Base-by-base conservation (phyloP, 2,113 vertebrate species). In the Nansenia antarctica region DNA sequence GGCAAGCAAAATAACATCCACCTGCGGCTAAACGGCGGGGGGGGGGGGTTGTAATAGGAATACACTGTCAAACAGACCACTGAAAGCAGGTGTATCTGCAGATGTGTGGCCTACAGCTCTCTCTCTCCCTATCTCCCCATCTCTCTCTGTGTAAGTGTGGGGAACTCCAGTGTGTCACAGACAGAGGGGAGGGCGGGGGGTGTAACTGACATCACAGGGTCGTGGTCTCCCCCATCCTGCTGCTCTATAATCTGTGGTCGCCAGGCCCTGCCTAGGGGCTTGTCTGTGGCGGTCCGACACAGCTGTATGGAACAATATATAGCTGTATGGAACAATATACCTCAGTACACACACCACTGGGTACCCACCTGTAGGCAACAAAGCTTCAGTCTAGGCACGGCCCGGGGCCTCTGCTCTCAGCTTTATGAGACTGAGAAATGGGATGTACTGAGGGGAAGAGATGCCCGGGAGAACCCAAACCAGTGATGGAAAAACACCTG, bases 261-360 rank as follows among this genome's bases (percentile, higher is more conserved):
- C 22, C 24, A 55, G 52, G 55, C 54, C 60, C 24, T 54, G 37
- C 68, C 71, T 65, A 77, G 62, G 55, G 11, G 39, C 39, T 67
- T 72, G 52, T 58, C 52, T 67, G 62, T 42, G 65, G 62, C 34
- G 65, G 72, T 78, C 67, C 62, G n/a, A 3, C 27, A 30, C 12
- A 18, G 27, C 74, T 78, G 70, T 55, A 69, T 0, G 62, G 22
- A 61, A 6, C 14, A 67, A 9, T 14, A 20, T 11, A 45, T 67
- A 80, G 65, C 74, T 78, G 70, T 55, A 69, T 0, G 62, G 22
- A 61, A 6, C 14, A 67, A 9, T 62, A 81, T 62, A 63, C 78
- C 62, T 70, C 30, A 30, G 54, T 73, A 79, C 82, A 85, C 74
- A n/a, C n/a, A n/a, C n/a, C n/a, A n/a, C 83, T 86, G 79, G 72